A percentile compares a stretch with the other conserved stretches of the same genome.
phyloP scores from a whole-genome alignment of 2,888 invertebrate genomes.

The Tetragonula carbonaria region DNA sequence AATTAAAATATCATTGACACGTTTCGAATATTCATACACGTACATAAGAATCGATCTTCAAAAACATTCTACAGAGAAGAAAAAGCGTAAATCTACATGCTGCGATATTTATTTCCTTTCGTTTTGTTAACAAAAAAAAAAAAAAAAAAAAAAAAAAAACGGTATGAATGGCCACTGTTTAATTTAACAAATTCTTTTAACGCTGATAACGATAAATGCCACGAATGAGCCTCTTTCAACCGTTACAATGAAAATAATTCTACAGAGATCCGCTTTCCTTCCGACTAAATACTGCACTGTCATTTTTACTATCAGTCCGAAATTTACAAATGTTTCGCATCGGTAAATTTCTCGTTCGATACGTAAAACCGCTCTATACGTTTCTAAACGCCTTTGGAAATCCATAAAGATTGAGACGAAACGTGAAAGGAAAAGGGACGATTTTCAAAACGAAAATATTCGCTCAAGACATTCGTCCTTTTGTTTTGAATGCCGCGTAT shows the following conservation, averaged over 20 bases:
- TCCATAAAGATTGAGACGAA: neutral
- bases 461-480: neutral
- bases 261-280: neutral
- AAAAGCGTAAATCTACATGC: neutral
- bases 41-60: neutral
- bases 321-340: neutral
- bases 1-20: neutral
- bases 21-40: too few species aligned
- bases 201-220: neutral
- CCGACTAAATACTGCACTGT: neutral
- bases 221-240: neutral
- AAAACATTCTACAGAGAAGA: neutral
- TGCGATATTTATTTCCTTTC: neutral
- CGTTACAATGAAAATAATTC: neutral
- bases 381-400: too few species aligned
- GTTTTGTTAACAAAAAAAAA: neutral
- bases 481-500: too few species aligned
- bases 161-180: neutral
- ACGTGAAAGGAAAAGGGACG: neutral
- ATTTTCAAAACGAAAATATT: neutral
- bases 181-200: neutral
- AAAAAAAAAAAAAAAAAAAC: neutral
- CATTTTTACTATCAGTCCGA: too few species aligned
- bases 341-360: neutral
- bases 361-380: too few species aligned